Base-by-base conservation (phyloP, 2,888 invertebrate species). In the Dorcus parallelipipedus region DNA sequence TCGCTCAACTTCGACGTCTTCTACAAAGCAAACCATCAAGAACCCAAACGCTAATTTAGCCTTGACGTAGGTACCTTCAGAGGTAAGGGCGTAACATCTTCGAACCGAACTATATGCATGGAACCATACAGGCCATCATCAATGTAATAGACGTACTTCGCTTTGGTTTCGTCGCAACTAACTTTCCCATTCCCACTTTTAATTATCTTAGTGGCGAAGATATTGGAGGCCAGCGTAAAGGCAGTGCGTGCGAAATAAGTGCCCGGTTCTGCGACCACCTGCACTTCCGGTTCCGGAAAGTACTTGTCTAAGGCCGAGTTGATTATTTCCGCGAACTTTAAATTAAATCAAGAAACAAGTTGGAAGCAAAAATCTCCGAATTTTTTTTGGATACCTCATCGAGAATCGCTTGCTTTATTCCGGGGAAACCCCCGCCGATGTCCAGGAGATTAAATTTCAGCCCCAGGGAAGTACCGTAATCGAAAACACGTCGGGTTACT, bases 91-190 rank as follows among this genome's bases (percentile, higher is more conserved):
- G 40, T 38, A 51, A 51, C 40, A 51, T 51, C 10, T 51, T 39
- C 38, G 8, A 20, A 20, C 14, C 23, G 17, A 40, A 84, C 78
- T 65, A 82, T 82, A 68, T 85, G 81, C 73, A 86, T 87, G 1
- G 84, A 82, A 38, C 84, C 85, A 67, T 85, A 87, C 38, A 84
- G 81, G 3, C 86, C 86, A 66, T 87, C 86, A 67, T 84, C 85
- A 23, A 86, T 73, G 66, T 85, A 86, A 73, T 86, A 86, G 81
- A 83, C 82, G 3, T 69, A 67, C 0, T 23, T 51, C 10, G 20
- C 45, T 4, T 80, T 75, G n/a, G 76, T 70, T 45, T 52, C 9
- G 48, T 45, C 17, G 5, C 45, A 38, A 38, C 6, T 38, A 41
- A 41, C 5, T 8, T 40, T 20, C 17, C 48, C 14, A 10, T 20